Evolutionary conservation across 2,113 vertebrate species (phyloP), one percentile per base, ranked within the genome.

Genomic region (Argyrosomus japonicus): DNA sequence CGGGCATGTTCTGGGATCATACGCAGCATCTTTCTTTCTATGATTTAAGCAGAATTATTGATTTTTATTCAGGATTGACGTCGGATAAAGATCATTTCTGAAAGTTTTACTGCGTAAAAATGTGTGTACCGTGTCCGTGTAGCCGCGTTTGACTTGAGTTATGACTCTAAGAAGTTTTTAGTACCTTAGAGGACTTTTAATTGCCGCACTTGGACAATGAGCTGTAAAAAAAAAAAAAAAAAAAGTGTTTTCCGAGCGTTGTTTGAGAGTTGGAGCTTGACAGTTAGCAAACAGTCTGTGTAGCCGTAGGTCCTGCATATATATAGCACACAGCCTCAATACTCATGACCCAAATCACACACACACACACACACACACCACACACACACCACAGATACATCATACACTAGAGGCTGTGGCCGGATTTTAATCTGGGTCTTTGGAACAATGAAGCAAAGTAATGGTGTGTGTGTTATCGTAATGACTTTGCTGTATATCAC

Each of bases 311-410:
- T 92, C 61, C 77, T 85, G 71, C 29, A 6, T 93, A 89, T 90
- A 93, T 92, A 89, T 92, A 92, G 92, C 81, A 78, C 83, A 40
- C 89, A 92, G 79, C 92, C 93, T 94, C 91, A 85, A 93, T 92
- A 89, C 85, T 77, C 81, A 88, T 92, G 93, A 93, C 92, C 92
- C 87, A 93, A 88, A 93, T 94, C 79, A 70, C 54, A 75, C 67
- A 61, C 74, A 77, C 75, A 77, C 68, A 57, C 45, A 70, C 14
- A 54, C 68, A 69, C 74, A 61, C 78, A n/a, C 85, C 77, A 85
- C 75, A 79, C 89, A 57, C 36, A 72, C 47, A 60, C 69, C 62
- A 84, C 81, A 79, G 32, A 90, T 74, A 89, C 82, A 81, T 67
- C 88, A 82, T 62, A 63, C 89, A 83, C 90, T 45, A 62, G 90